Conservation (phyloP, 2,888 invertebrate species). For the Anthrax anthrax region DNA sequence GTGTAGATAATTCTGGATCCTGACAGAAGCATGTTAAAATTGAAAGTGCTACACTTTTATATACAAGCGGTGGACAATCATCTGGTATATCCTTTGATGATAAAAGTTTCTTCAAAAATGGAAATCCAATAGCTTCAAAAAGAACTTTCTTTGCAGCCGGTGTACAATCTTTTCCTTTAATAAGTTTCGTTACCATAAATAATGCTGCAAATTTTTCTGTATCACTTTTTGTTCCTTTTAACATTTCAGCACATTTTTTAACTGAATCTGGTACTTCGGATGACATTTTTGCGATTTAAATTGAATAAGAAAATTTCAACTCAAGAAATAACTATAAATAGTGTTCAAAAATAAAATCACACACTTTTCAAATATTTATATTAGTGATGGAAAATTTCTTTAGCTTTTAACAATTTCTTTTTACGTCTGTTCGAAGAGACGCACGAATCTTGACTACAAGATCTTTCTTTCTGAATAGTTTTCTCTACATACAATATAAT, state of each 20-base stretch:
- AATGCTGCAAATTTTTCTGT: slow-evolving; percentile 85
- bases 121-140: slow-evolving; percentile 80
- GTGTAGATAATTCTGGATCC: slow-evolving; percentile 63
- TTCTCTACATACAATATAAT: too few relatives aligned
- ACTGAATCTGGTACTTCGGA: slow-evolving; percentile 63
- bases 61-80: slow-evolving; percentile 78
- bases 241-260: slow-evolving; percentile 66
- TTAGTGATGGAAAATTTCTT: too few relatives aligned
- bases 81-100: slow-evolving; percentile 62
- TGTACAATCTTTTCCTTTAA: slow-evolving; percentile 69
- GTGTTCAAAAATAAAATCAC: neutral
- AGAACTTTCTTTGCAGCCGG: slow-evolving; percentile 61
- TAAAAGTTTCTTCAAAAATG: slow-evolving; percentile 68
- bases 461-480: too few relatives aligned
- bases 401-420: too few relatives aligned
- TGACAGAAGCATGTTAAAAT: slow-evolving; percentile 76
- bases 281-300: slow-evolving; percentile 20
- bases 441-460: too few relatives aligned
- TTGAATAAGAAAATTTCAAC: too few relatives aligned
- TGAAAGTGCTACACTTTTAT: slow-evolving; percentile 80
- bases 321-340: neutral
- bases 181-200: slow-evolving; percentile 81
- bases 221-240: slow-evolving; percentile 67
- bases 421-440: too few relatives aligned
- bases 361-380: neutral